Evolutionary conservation across 2,113 vertebrate genomes (phyloP), one percentile per base, ranked within the genome.

Genomic region (Stomatorhinus ivindoensis): DNA sequence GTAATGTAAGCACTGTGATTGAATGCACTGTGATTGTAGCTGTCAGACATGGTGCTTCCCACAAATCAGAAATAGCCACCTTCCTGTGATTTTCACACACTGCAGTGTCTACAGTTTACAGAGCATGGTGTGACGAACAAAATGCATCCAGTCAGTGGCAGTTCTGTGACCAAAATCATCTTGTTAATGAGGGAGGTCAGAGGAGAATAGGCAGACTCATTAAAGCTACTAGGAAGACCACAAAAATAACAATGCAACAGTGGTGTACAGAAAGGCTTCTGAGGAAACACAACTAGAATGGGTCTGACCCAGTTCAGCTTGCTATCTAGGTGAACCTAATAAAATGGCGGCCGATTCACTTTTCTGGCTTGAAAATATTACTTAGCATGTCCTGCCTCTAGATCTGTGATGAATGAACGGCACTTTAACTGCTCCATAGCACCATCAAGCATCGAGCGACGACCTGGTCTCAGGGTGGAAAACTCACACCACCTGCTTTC

Each of bases 361-460:
- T 76, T 39, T 39, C 39, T 80, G 61, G 10, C 8, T 42, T 39
- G 35, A 47, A n/a, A 98, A 97, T 97, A 96, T 96, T 95, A 96
- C 96, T 98, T 98, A 97, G 97, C 97, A 92, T 97, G 95, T 92
- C 93, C 95, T 95, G 96, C 97, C 97, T 97, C 95, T 96, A 97
- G 97, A 97, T 96, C 97, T 95, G 96, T 96, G 96, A 98, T 97
- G 98, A 99, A 99, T 99, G 98, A 98, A 98, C 97, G 97, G 95
- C 97, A 97, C 97, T 98, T 99, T 98, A 98, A 98, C 98, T 98
- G 97, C 98, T 98, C 98, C 99, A 99, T 98, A 97, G 97, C 97
- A 95, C 98, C 98, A 97, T 99, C 97, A 99, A 98, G 98, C 97
- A 99, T 99, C 98, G 98, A 99, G 97, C 98, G 97, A 99, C 98